A percentile compares a stretch with the other conserved stretches of the same genome.
Evolutionary conservation across 2,888 invertebrate species (phyloP).

Genomic region (Papilio gigon): DNA sequence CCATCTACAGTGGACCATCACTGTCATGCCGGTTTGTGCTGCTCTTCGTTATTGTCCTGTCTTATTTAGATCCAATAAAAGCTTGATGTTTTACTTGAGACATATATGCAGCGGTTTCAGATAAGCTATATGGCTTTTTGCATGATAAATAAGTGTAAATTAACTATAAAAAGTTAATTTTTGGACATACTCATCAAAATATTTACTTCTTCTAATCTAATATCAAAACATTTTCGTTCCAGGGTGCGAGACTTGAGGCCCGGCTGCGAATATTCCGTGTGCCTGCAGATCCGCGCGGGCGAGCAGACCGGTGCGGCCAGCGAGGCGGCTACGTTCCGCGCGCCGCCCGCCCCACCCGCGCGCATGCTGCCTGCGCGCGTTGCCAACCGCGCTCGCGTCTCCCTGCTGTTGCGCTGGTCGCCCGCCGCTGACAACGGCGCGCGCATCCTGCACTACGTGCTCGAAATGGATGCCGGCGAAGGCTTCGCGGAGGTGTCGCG

Average conservation of each 20-base stretch:
- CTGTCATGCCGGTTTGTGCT: conserved; percentile 85
- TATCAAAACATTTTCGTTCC: conserved; percentile 39
- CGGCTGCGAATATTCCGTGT: conserved; percentile 93
- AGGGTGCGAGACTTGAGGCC: conserved; percentile 92
- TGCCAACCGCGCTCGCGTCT: conserved; percentile 86
- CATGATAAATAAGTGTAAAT: too few relatives aligned
- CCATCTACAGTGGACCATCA: conserved; percentile 90
- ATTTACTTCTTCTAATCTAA: neutral
- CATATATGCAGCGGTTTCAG: neutral
- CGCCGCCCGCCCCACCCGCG: conserved; percentile 91
- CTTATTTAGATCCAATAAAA: neutral
- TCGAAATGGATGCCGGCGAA: conserved; percentile 90
- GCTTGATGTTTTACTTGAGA: neutral
- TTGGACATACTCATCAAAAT: neutral
- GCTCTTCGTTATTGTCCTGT: neutral
- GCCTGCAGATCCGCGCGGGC: conserved; percentile 89
- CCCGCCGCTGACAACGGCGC: conserved; percentile 91
- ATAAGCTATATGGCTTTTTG: neutral
- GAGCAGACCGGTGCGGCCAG: conserved; percentile 88
- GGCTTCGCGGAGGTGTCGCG: conserved; percentile 88
- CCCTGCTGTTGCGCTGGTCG: conserved; percentile 87
- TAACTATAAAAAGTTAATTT: too few relatives aligned
- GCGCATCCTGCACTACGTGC: conserved; percentile 87
- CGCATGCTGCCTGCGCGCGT: conserved; percentile 88
- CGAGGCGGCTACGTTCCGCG: conserved; percentile 90